Conservation (phyloP, 2,113 vertebrate species). For the Centrocercus urophasianus region DNA sequence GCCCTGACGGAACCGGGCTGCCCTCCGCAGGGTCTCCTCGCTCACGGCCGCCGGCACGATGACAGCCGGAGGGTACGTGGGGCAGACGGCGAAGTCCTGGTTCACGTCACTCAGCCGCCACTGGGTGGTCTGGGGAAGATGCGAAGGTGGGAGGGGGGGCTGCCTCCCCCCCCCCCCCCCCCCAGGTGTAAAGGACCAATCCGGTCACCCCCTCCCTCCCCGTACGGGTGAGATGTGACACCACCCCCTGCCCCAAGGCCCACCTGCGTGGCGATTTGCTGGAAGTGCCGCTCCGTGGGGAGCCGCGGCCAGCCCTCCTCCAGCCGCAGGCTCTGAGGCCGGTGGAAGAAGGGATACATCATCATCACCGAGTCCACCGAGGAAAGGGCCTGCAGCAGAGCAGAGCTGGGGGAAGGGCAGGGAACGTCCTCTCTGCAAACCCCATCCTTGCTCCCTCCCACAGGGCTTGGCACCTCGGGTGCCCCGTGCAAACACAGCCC, state of each 20-base stretch:
- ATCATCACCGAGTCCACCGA: conserved; percentile 83
- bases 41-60: conserved; percentile 77
- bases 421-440: neutral
- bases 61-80: conserved; percentile 78
- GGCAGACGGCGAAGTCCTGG: conserved; percentile 78
- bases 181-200: too few species aligned
- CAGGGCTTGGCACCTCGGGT: neutral
- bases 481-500: neutral
- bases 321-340: conserved; percentile 77
- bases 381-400: conserved; percentile 81
- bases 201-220: too few species aligned
- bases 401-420: neutral
- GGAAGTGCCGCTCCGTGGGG: conserved; percentile 73
- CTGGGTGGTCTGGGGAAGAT: conserved; percentile 60
- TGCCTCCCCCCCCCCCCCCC: accelerated
- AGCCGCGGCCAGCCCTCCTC: conserved; percentile 79
- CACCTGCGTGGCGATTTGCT: conserved; percentile 77
- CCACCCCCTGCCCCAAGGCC: neutral
- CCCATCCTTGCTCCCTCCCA: accelerated
- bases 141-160: accelerated
- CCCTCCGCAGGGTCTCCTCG: conserved; percentile 69
- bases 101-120: conserved; percentile 87
- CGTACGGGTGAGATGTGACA: too few species aligned
- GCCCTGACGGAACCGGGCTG: conserved; percentile 84
- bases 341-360: conserved; percentile 90